Percentiles rank a stretch among this genome's conserved stretches.
Evolutionary conservation across 2,888 invertebrate genomes (phyloP).

Genomic region (Sturmia bella): DNA sequence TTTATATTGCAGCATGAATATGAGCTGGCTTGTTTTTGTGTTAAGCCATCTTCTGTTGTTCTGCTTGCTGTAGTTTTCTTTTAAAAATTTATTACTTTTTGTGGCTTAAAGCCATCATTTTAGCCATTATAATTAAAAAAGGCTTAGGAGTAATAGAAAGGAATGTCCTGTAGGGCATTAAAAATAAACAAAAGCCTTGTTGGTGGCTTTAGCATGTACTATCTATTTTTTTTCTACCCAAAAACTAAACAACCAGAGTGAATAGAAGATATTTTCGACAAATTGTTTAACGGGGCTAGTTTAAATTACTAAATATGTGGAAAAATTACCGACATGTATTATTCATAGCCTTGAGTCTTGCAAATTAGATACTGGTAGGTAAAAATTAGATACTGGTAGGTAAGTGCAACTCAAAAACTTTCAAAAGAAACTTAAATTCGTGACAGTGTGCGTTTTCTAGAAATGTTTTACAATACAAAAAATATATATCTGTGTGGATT

Average conservation of each 20-base stretch:
- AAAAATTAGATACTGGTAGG: too few species aligned
- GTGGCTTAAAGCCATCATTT: slow-evolving; percentile 62
- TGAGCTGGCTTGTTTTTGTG: slow-evolving; percentile 7
- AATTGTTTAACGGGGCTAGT: slow-evolving; percentile 37
- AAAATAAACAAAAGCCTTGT: slow-evolving; percentile 21
- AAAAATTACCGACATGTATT: too few species aligned
- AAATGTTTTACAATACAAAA: too few species aligned
- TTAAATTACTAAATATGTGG: too few species aligned
- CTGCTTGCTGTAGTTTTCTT: background rate
- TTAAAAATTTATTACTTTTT: slow-evolving; percentile 61
- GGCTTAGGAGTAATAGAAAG: slow-evolving; percentile 53
- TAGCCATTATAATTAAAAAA: slow-evolving; percentile 61
- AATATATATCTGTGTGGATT: too few species aligned
- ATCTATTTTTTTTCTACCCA: slow-evolving; percentile 1
- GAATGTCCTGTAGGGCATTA: slow-evolving; percentile 35
- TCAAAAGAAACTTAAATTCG: too few species aligned
- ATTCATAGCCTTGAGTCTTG: too few species aligned
- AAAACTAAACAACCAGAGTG: background rate
- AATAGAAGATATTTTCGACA: slow-evolving; percentile 27
- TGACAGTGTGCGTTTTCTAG: too few species aligned
- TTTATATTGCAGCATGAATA: background rate
- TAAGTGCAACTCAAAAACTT: too few species aligned
- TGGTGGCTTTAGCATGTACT: slow-evolving; percentile 18
- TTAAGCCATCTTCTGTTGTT: slow-evolving; percentile 30
- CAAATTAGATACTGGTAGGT: too few species aligned